Base-by-base conservation (phyloP, 2,888 invertebrate genomes). In the Hemithea aestivaria region DNA sequence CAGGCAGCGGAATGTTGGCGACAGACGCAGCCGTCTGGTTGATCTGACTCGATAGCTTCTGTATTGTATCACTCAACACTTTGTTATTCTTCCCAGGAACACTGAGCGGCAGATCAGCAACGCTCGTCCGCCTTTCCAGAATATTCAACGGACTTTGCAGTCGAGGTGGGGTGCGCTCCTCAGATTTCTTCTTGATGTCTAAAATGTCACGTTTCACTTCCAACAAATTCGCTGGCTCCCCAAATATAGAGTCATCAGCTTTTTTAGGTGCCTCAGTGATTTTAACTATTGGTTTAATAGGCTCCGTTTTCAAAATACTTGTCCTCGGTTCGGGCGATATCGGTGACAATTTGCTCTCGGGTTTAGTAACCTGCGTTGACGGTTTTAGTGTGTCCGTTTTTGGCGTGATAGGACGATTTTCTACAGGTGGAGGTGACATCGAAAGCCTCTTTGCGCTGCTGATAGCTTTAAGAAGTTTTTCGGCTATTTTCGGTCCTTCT, bases 1-100 rank as follows among this genome's bases (percentile, higher is more conserved):
- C 58, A 2, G 81, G 73, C 44, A 83, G 36, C 0, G 76, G 68
- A 3, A 77, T 68, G 37, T 54, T 67, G 0, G 68, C 61, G 1
- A 72, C 74, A 9, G 78, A 73, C 2, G 71, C 76, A 10, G 66
- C 50, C 10, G 48, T 67, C 54, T 87, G 87, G 48, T 85, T 88
- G 40, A 88, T 88, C 56, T 88, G 88, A 54, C 87, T 87, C 9
- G 87, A 87, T 20, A 91, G 62, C 58, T 91, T 91, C 66, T 90
- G 90, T 58, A 91, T 91, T 1, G 90, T 91, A 47, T 90, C 91
- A 48, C 89, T 90, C 7, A 91, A 65, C 22, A 90, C 90, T 53
- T 89, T 90, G 44, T 90, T 90, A 51, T 89, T 90, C 58, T 87
- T 87, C 10, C 83, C 84, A 1, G 81, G 73, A 6, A 71, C 68